Evolutionary conservation across 2,113 vertebrate species (phyloP).

Genomic region (Corapipo altera): DNA sequence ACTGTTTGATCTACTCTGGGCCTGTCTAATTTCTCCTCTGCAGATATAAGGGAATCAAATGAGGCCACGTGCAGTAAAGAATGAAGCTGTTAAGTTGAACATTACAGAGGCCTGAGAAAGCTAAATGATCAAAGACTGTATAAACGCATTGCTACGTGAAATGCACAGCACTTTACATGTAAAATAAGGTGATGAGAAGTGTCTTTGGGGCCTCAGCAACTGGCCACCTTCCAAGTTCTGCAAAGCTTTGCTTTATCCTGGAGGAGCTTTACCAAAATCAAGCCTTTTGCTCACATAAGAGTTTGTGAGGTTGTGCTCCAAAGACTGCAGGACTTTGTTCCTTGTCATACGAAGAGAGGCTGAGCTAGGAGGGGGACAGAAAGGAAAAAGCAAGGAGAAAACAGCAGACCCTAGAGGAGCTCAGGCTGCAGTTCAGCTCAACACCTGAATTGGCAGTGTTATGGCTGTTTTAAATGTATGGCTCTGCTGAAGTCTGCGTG

Average conservation of each 20-base stretch:
- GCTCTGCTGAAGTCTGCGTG: accelerated
- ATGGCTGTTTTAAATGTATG: background rate
- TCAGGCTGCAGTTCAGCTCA: background rate
- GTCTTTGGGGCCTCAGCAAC: background rate
- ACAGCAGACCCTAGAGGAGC: background rate
- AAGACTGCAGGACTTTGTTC: accelerated
- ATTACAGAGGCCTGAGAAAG: background rate
- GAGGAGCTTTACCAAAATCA: background rate
- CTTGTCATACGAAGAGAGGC: background rate
- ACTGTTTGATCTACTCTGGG: slow-evolving; percentile 10
- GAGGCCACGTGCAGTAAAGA: background rate
- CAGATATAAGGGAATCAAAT: background rate
- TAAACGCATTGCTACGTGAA: background rate
- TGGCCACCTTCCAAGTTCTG: background rate
- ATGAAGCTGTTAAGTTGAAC: background rate
- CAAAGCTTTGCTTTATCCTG: background rate
- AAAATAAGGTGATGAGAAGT: background rate
- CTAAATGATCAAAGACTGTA: background rate
- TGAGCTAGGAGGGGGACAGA: background rate
- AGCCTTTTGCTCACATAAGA: accelerated
- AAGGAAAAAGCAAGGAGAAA: background rate
- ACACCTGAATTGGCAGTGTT: background rate
- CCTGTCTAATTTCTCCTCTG: background rate
- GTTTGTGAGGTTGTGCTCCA: background rate
- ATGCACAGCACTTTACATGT: background rate